Conservation (phyloP, 2,113 vertebrate genomes). For the Melanerpes aurifrons region DNA sequence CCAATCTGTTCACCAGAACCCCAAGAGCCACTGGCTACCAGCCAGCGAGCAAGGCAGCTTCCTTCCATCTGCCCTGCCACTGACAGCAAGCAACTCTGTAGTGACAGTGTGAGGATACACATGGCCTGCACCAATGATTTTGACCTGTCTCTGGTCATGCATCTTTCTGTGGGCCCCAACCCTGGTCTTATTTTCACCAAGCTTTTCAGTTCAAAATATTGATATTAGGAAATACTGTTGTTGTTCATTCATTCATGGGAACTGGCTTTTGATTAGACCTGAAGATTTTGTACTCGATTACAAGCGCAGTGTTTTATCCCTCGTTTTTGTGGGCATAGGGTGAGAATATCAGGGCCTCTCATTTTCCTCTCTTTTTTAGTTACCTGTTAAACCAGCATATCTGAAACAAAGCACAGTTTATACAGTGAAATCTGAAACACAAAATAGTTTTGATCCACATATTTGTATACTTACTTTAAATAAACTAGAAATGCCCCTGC, state of each 20-base stretch:
- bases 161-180: not conserved
- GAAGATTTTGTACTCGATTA: not conserved
- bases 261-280: not conserved
- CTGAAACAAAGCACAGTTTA: not conserved
- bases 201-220: not conserved
- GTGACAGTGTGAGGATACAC: rapidly evolving
- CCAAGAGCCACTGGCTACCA: not conserved
- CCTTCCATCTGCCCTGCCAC: not conserved
- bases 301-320: not conserved
- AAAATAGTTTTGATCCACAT: not conserved
- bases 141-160: not conserved
- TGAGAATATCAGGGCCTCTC: not conserved
- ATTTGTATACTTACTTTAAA: not conserved
- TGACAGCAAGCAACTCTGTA: not conserved
- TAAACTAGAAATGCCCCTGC: not conserved
- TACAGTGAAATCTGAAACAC: not conserved
- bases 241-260: not conserved
- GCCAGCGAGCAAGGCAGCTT: not conserved
- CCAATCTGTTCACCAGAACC: not conserved
- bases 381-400: not conserved
- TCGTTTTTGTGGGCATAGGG: not conserved
- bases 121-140: not conserved
- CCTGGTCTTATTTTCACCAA: not conserved
- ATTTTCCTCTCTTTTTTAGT: not conserved
- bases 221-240: not conserved